Percentiles rank a stretch among this genome's conserved stretches.
phyloP scores from a whole-genome alignment of 2,888 invertebrate species.

The Spisula solida region DNA sequence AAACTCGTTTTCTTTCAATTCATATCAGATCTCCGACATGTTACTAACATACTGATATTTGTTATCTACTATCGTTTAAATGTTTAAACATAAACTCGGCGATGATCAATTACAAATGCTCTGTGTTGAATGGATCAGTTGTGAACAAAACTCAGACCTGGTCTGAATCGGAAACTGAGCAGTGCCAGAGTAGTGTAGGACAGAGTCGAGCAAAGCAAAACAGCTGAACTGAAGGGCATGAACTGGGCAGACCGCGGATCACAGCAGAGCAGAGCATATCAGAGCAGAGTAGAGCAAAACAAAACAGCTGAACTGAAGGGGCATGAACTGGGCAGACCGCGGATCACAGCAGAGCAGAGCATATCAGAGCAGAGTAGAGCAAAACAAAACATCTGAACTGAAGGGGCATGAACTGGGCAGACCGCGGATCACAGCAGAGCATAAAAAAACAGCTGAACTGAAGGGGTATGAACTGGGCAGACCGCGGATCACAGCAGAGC shows the following conservation, averaged over 20 bases:
- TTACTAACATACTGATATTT: not conserved
- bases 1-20: slow-evolving; percentile 19
- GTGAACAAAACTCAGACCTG: too few species aligned
- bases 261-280: not conserved
- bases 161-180: not conserved
- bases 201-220: not conserved
- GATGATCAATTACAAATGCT: not conserved
- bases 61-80: not conserved
- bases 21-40: not conserved
- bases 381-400: not conserved
- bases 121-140: too few species aligned
- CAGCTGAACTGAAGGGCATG: not conserved
- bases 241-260: too few species aligned
- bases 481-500: too few species aligned
- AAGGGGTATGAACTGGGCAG: too few species aligned
- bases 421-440: too few species aligned
- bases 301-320: too few species aligned
- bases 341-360: not conserved
- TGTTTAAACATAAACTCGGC: not conserved
- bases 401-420: not conserved
- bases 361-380: not conserved
- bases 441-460: too few species aligned
- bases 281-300: not conserved
- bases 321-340: too few species aligned
- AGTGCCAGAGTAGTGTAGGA: not conserved